Evolutionary conservation across 2,113 vertebrate genomes (phyloP).

Genomic region (Spea bombifrons): DNA sequence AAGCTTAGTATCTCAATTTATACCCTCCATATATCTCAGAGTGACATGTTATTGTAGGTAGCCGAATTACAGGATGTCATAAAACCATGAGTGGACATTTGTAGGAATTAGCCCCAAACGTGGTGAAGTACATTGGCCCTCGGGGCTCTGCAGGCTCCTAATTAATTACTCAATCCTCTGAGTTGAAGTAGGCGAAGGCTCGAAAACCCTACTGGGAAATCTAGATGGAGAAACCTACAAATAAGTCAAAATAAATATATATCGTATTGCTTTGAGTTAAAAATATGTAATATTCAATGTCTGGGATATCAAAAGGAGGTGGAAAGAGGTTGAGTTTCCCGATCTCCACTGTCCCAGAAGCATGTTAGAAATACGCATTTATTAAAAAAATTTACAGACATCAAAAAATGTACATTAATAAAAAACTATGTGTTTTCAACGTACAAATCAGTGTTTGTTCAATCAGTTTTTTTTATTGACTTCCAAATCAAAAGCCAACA

Average conservation of each 20-base stretch:
- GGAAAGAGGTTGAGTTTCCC: no score
- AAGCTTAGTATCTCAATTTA: slow-evolving; percentile 27
- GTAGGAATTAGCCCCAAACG: slow-evolving; percentile 36
- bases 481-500: no score
- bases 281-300: no score
- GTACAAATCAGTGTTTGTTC: no score
- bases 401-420: no score
- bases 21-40: slow-evolving; percentile 26
- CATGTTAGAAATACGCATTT: no score
- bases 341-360: no score
- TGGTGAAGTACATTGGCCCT: slow-evolving; percentile 19
- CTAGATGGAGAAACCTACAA: neutral
- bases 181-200: neutral
- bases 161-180: slow-evolving; percentile 31
- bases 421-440: no score
- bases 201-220: neutral
- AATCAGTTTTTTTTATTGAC: no score
- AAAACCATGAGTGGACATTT: slow-evolving; percentile 41
- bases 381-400: no score
- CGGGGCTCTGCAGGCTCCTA: slow-evolving; percentile 16
- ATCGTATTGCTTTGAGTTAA: no score
- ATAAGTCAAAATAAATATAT: neutral
- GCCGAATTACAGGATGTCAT: slow-evolving; percentile 45
- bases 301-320: no score
- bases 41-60: slow-evolving; percentile 42